phyloP scores from a whole-genome alignment of 23 tunicate species.

The Clavelina lepadiformis region DNA sequence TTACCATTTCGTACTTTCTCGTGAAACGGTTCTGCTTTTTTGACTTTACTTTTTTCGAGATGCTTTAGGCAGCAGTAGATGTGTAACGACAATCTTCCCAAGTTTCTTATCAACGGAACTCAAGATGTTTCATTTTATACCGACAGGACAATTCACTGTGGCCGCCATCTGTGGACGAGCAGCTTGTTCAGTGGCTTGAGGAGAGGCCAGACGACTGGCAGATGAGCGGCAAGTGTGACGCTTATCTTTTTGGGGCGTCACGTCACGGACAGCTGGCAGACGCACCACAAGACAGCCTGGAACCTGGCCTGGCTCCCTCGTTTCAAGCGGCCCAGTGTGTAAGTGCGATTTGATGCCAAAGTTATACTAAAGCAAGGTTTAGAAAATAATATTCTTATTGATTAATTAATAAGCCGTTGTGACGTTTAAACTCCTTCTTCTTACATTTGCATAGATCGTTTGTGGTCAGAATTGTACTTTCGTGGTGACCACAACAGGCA shows the following conservation, averaged over 20 bases:
- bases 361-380: no score
- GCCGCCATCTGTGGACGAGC: slow-evolving; percentile 66
- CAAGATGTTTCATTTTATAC: neutral
- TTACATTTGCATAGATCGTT: slow-evolving; percentile 26
- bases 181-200: slow-evolving; percentile 64
- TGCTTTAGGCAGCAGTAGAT: no score
- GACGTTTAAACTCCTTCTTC: neutral
- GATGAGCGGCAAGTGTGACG: slow-evolving; percentile 62
- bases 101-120: no score
- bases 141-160: slow-evolving; percentile 75
- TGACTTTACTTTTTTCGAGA: no score
- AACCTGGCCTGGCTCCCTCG: slow-evolving; percentile 32
- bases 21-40: no score
- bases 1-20: no score
- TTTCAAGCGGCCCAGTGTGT: slow-evolving; percentile 75
- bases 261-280: slow-evolving; percentile 89
- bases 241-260: slow-evolving; percentile 74
- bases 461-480: slow-evolving; percentile 98
- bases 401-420: no score
- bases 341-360: no score
- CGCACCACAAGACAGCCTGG: slow-evolving; percentile 15
- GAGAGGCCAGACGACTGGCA: slow-evolving; percentile 92
- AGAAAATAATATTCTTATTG: no score
- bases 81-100: no score
- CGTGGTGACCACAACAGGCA: slow-evolving; percentile 61